These are phyloP conservation scores for Sarcophaga variegata DNA, from an alignment of 2,888 invertebrate species.

Conservation along the genomic window DNA sequence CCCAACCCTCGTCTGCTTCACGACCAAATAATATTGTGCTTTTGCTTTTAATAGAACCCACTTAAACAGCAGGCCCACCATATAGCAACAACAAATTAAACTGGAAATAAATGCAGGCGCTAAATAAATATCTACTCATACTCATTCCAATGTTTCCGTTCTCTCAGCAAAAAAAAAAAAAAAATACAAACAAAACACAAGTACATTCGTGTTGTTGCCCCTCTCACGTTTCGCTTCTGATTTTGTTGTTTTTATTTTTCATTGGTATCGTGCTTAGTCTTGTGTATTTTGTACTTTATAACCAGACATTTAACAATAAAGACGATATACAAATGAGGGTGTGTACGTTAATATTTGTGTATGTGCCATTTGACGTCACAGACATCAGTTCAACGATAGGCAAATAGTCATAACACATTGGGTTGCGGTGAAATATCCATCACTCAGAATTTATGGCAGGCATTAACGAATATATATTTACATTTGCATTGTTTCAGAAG, in stretches of 20 bases:
- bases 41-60: constrained; percentile 38
- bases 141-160: not conserved
- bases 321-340: constrained; percentile 35
- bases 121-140: constrained; percentile 8
- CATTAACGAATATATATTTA: too few relatives aligned
- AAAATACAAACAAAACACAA: not conserved
- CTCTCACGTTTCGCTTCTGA: constrained; percentile 9
- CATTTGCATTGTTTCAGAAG: too few relatives aligned
- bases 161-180: constrained; percentile 4
- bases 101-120: constrained; percentile 15
- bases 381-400: not conserved
- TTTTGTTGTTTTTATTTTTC: not conserved
- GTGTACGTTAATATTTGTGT: constrained; percentile 7
- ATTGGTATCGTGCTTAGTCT: constrained; percentile 12
- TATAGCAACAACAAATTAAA: constrained; percentile 20
- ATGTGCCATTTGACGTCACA: constrained; percentile 1
- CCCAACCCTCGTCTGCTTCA: not conserved
- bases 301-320: constrained; percentile 18
- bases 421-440: not conserved
- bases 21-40: constrained; percentile 11
- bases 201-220: constrained; percentile 4
- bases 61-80: not conserved
- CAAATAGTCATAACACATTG: not conserved
- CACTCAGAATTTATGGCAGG: too few relatives aligned
- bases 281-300: constrained; percentile 30